A percentile compares a stretch with the other conserved stretches of the same genome.
phyloP scores from a whole-genome alignment of 1,140 invertebrate species.

The Eumaeus atala region DNA sequence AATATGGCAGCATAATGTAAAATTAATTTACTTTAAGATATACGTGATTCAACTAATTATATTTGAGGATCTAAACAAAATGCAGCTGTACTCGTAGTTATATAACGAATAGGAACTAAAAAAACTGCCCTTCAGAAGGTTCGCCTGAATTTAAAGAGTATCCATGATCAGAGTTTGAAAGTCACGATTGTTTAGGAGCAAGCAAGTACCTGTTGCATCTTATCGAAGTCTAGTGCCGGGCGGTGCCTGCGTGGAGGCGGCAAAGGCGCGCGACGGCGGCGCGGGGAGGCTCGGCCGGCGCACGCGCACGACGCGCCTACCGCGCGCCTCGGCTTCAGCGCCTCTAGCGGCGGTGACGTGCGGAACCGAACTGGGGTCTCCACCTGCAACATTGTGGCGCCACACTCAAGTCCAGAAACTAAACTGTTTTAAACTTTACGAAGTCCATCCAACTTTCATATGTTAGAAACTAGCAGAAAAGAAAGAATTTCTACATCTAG shows the following conservation, averaged over 20 bases:
- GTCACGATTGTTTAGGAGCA: not conserved
- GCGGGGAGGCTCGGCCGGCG: constrained; percentile 79
- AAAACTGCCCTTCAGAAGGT: too few species aligned
- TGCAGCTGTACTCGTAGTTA: too few species aligned
- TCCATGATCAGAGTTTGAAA: not conserved
- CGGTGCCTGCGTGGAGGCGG: constrained; percentile 80
- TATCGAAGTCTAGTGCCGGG: constrained; percentile 95
- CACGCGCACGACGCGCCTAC: constrained; percentile 52
- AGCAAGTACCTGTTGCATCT: constrained; percentile 90
- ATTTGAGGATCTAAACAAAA: too few species aligned
- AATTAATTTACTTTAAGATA: too few species aligned
- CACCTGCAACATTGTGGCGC: constrained; percentile 38
- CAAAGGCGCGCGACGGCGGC: constrained; percentile 80
- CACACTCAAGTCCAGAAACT: not conserved
- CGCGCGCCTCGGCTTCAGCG: constrained; percentile 84
- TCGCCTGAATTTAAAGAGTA: too few species aligned
- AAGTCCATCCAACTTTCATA: too few species aligned
- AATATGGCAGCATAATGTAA: too few species aligned
- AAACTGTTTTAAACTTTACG: too few species aligned
- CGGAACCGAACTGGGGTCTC: constrained; percentile 89
- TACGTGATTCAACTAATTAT: too few species aligned
- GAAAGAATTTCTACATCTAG: too few species aligned
- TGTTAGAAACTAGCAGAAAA: too few species aligned
- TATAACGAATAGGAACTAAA: too few species aligned
- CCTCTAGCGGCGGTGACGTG: constrained; percentile 90